Conservation (phyloP, 2,888 invertebrate genomes). For the Priocnemis perturbator region DNA sequence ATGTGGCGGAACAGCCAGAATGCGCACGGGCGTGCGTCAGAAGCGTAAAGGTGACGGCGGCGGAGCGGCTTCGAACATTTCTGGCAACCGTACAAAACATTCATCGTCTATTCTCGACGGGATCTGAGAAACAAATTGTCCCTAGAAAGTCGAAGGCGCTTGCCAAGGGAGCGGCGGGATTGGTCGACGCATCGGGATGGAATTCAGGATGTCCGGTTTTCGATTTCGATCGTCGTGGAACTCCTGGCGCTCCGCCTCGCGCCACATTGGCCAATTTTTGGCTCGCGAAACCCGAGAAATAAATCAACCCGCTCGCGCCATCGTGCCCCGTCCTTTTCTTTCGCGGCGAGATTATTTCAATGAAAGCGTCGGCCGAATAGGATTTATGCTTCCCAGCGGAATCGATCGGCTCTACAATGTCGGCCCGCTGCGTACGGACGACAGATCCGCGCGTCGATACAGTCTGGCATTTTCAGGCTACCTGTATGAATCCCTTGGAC, state of each 20-base stretch:
- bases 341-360: constrained; percentile 11
- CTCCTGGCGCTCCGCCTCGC: constrained; percentile 21
- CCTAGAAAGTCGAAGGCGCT: constrained; percentile 39
- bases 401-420: background rate
- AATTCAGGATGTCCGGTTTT: constrained; percentile 45
- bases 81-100: constrained; percentile 40
- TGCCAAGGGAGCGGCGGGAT: constrained; percentile 31
- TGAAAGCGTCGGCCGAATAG: background rate
- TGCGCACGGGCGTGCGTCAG: too few relatives aligned
- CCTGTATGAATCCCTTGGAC: background rate
- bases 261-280: constrained; percentile 10
- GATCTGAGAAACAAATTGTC: constrained; percentile 44
- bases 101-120: constrained; percentile 39
- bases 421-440: too few relatives aligned
- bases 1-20: too few relatives aligned
- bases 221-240: constrained; percentile 17
- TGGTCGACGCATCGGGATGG: constrained; percentile 29
- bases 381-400: too few relatives aligned
- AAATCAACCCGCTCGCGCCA: background rate
- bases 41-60: too few relatives aligned
- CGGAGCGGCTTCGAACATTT: background rate
- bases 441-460: background rate
- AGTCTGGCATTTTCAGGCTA: too few relatives aligned
- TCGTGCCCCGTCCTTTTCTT: background rate
- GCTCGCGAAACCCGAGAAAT: constrained; percentile 7